These are phyloP conservation scores for Pagetopsis macropterus DNA, from an alignment of 2,797 vertebrate species.

Conservation along the genomic window DNA sequence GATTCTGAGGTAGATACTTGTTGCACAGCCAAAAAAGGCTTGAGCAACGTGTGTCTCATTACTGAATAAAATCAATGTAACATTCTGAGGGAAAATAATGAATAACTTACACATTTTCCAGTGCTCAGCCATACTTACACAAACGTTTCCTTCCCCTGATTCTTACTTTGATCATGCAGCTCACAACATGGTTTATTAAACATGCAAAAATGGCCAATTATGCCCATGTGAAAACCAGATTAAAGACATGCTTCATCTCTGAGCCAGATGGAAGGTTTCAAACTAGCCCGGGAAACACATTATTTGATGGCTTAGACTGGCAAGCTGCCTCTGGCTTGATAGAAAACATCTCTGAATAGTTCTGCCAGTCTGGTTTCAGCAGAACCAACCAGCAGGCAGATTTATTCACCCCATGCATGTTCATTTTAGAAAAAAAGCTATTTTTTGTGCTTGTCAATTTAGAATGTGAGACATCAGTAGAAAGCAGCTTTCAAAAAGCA, in stretches of 20 bases:
- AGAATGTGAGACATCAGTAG: not conserved
- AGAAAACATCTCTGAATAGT: not conserved
- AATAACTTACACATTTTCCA: not conserved
- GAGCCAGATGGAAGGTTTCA: conserved; percentile 43
- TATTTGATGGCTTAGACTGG: conserved; percentile 21
- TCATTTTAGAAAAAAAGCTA: not conserved
- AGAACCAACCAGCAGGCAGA: not conserved
- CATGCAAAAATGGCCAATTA: conserved; percentile 4
- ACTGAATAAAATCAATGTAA: too few relatives aligned
- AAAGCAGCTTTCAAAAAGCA: not conserved
- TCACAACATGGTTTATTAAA: conserved; percentile 45
- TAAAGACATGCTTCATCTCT: conserved; percentile 26
- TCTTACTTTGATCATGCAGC: conserved; percentile 17
- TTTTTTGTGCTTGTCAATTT: not conserved
- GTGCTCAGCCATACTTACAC: not conserved
- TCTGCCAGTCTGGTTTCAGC: not conserved
- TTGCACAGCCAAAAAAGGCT: not conserved
- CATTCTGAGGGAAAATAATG: not conserved
- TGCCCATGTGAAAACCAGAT: conserved; percentile 31
- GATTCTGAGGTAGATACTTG: conserved; percentile 1
- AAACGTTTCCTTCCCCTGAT: not conserved
- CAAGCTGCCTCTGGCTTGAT: conserved; percentile 19
- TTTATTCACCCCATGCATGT: not conserved
- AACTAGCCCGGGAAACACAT: conserved; percentile 24
- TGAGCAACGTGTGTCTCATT: not conserved